phyloP scores from a whole-genome alignment of 1,140 invertebrate species.

The Caenorhabditis remanei region DNA sequence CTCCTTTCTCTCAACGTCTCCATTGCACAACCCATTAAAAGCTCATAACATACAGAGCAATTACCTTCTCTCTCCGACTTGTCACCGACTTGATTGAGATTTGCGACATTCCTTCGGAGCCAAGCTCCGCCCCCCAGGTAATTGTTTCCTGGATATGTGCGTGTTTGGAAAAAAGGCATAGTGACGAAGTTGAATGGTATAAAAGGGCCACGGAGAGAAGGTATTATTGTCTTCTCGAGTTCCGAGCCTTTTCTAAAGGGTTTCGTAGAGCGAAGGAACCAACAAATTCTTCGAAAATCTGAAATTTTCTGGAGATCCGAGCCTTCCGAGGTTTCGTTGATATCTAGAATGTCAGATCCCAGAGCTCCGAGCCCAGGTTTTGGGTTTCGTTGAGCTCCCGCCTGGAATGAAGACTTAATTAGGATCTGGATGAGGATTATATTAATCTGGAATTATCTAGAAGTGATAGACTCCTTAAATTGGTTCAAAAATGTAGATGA shows the following conservation, averaged over 20 bases:
- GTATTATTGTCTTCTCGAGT: background rate
- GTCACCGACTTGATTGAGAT: slow-evolving; percentile 43
- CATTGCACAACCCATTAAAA: background rate
- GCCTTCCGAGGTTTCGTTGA: background rate
- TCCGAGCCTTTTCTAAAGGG: background rate
- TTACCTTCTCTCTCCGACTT: background rate
- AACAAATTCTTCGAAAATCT: background rate
- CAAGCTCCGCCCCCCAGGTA: background rate
- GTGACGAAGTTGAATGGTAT: background rate
- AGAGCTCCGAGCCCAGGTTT: background rate
- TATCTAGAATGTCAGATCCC: background rate
- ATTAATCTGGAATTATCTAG: too few relatives aligned
- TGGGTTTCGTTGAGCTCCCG: slow-evolving; percentile 15
- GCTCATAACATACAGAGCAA: background rate
- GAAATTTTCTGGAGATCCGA: background rate
- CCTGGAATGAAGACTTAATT: background rate
- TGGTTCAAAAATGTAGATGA: too few relatives aligned
- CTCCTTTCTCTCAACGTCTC: background rate
- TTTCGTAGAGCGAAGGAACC: background rate
- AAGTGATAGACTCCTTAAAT: too few relatives aligned
- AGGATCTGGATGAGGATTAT: too few relatives aligned
- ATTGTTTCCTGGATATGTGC: slow-evolving; percentile 35
- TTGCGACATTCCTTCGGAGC: slow-evolving; percentile 29
- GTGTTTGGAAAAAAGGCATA: background rate
- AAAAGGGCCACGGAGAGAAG: background rate